Evolutionary conservation across 2,888 invertebrate species (phyloP), one percentile per base, ranked within the genome.

Genomic region (Stenichneumon culpator): DNA sequence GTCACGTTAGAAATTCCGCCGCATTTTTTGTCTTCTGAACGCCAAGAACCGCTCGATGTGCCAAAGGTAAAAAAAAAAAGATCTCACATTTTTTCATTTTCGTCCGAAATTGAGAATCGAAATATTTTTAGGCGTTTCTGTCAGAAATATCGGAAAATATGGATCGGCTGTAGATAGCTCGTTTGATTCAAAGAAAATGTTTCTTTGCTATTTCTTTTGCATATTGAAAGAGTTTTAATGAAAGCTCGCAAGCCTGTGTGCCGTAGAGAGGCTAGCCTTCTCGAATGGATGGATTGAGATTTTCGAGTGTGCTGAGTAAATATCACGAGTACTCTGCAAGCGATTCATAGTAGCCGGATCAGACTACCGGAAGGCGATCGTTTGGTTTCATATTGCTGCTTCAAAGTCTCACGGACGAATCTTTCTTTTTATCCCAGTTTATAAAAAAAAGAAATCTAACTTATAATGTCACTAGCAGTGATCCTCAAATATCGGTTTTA

Each of bases 211-310:
- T 84, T 79, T 79, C 65, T 79, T 79, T 67, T 60, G 44, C 54
- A 74, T 82, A 85, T 85, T 75, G 79, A 85, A 82, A 75, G 72
- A 79, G 82, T 79, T 82, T 79, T 72, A 70, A 82, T 85, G 75
- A 82, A 85, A 82, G 74, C 39, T 67, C 70, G 72, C 67, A 44
- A 79, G 70, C n/a, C 47, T 47, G 32, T 14, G 63, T 2, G 28
- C 25, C 32, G 67, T n/a, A 16, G 77, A 77, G 67, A 67, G 67
- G 4, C 25, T 14, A 1, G 63, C 65, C 14, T 22, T 19, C 67
- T 39, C 67, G 73, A 60, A 83, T 83, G 79, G 68, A 73, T 60
- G n/a, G 79, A 57, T 75, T 65, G 65, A 75, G 78, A n/a, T 82
- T 74, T 85, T 75, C 52, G 70, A 82, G 79, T 67, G 72, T 72